A percentile compares a stretch with the other conserved stretches of the same genome.
These are phyloP conservation scores for Sycophila sp. DNA, from an alignment of 1,140 invertebrate genomes.

Conservation along the genomic window DNA sequence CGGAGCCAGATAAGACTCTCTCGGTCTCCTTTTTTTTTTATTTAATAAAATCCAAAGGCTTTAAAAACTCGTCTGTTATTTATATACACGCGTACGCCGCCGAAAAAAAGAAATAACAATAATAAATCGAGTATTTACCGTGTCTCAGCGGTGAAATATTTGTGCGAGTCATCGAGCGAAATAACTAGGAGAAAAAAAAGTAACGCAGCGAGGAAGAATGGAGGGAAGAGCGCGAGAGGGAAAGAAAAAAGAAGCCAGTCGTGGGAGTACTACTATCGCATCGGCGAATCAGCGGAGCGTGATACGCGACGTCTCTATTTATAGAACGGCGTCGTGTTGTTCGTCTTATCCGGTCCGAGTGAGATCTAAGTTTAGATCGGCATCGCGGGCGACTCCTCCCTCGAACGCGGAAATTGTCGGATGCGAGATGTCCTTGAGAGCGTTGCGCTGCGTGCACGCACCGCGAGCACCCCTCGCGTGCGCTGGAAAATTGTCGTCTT, in stretches of 20 bases:
- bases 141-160: too few relatives aligned
- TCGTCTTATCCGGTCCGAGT: background rate
- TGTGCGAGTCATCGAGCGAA: too few relatives aligned
- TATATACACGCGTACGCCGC: too few relatives aligned
- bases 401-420: too few relatives aligned
- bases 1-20: too few relatives aligned
- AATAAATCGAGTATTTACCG: too few relatives aligned
- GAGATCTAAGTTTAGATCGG: constrained; percentile 23
- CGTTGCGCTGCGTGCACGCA: background rate
- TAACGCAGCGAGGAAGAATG: background rate
- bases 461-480: too few relatives aligned
- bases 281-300: constrained; percentile 23
- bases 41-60: too few relatives aligned
- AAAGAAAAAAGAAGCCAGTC: background rate
- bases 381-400: background rate
- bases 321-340: constrained; percentile 18
- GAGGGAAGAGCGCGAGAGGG: background rate
- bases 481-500: too few relatives aligned
- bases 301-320: constrained; percentile 44
- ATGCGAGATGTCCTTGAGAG: background rate
- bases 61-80: too few relatives aligned
- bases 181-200: background rate
- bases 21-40: too few relatives aligned
- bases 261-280: constrained; percentile 20
- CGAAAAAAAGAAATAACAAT: too few relatives aligned